Conservation (phyloP, 1,140 invertebrate species). For the Calliopsis andreniformis region DNA sequence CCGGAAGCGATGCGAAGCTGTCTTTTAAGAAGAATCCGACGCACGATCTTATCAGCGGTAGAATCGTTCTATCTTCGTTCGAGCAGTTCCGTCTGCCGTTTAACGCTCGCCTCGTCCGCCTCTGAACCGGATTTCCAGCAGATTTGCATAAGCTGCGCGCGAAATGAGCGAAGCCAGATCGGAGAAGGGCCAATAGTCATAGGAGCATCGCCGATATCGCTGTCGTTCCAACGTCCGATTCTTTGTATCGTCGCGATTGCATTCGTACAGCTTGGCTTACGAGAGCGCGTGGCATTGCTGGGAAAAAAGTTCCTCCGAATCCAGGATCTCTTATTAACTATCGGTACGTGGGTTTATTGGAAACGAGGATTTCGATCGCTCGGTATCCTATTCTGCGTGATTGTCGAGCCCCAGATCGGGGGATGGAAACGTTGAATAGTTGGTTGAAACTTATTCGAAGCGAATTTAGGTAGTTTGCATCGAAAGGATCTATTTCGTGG, state of each 20-base stretch:
- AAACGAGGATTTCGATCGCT: neutral
- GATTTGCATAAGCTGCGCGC: slow-evolving; percentile 57
- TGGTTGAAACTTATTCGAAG: neutral
- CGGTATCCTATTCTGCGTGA: neutral
- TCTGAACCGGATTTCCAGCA: slow-evolving; percentile 28
- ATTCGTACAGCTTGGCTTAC: neutral
- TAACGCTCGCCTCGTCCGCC: neutral
- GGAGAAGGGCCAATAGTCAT: neutral
- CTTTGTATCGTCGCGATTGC: neutral
- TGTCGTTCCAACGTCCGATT: neutral
- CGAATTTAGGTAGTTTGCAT: slow-evolving; percentile 23
- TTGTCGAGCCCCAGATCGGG: neutral
- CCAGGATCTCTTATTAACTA: neutral
- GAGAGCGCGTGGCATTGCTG: neutral
- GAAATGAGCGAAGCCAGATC: slow-evolving; percentile 13
- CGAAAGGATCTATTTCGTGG: slow-evolving; percentile 30
- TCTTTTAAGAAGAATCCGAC: slow-evolving; percentile 4
- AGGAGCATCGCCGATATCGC: slow-evolving; percentile 13
- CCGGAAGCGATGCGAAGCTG: neutral
- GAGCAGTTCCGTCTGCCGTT: neutral
- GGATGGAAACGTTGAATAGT: slow-evolving; percentile 1
- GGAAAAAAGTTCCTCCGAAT: neutral
- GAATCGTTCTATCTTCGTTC: slow-evolving; percentile 36
- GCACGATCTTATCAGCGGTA: slow-evolving; percentile 33
- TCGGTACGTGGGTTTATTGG: neutral